phyloP scores from a whole-genome alignment of 2,888 invertebrate species.

The Cheiracanthium punctorium region DNA sequence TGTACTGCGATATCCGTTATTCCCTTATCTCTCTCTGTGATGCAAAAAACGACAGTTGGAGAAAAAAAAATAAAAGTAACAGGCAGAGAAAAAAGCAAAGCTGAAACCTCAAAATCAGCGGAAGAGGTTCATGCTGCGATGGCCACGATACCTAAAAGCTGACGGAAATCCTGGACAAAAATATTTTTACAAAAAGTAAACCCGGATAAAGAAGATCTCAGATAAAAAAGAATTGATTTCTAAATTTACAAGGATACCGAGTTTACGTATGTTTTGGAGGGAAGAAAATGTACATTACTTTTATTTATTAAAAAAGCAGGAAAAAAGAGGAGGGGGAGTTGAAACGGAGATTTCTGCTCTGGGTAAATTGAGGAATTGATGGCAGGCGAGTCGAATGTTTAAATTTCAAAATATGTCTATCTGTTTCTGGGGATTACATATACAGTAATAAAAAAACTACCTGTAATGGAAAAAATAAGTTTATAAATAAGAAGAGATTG shows the following conservation, averaged over 20 bases:
- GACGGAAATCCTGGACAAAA: constrained; percentile 15
- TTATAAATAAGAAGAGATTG: no score
- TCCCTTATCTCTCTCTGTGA: background rate
- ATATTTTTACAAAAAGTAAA: background rate
- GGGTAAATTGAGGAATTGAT: no score
- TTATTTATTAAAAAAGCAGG: no score
- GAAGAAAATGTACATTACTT: no score
- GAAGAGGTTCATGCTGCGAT: constrained; percentile 13
- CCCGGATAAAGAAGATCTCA: background rate
- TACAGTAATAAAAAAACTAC: no score
- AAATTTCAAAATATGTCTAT: no score
- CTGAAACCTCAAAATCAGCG: background rate
- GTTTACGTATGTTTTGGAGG: no score
- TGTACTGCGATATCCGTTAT: background rate
- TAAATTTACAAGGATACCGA: background rate
- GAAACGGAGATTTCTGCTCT: no score
- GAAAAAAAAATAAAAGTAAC: background rate
- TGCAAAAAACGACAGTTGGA: background rate
- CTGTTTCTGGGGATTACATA: no score
- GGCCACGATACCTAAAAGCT: constrained; percentile 4
- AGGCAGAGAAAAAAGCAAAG: background rate
- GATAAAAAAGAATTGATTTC: constrained; percentile 3
- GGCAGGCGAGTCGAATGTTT: no score
- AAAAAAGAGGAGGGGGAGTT: no score
- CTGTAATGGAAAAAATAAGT: no score